Conservation (phyloP, 2,113 vertebrate species). For the Hippolais icterina region DNA sequence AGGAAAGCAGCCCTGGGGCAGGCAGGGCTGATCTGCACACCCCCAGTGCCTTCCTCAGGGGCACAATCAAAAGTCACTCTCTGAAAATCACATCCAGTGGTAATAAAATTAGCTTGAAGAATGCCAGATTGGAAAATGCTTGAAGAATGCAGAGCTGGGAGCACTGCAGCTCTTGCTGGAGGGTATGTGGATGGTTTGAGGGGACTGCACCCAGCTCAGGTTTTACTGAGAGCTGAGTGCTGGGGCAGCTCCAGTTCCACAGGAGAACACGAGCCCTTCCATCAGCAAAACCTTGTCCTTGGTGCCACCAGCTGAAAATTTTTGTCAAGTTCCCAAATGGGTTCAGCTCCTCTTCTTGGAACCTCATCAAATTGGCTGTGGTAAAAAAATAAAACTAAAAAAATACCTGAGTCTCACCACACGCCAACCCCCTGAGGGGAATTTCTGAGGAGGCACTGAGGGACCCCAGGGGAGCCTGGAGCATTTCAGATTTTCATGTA, state of each 20-base stretch:
- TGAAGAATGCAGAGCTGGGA: not conserved
- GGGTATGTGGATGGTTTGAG: rapidly evolving
- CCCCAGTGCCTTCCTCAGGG: rapidly evolving
- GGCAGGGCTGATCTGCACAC: not conserved
- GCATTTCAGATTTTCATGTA: not conserved
- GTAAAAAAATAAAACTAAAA: not conserved
- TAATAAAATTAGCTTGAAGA: not conserved
- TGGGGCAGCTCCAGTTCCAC: not conserved
- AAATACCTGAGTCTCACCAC: not conserved
- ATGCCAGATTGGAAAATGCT: not conserved
- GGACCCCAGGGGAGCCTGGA: not conserved
- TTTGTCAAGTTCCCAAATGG: not conserved
- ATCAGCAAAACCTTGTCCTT: not conserved
- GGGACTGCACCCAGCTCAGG: not conserved
- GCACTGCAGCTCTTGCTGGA: not conserved
- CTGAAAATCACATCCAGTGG: not conserved
- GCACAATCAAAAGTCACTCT: not conserved
- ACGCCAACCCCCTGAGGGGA: not conserved
- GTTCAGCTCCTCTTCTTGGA: not conserved
- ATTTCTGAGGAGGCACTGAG: not conserved
- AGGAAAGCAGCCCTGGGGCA: not conserved
- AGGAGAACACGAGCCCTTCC: not conserved
- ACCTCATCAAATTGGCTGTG: not conserved
- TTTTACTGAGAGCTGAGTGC: not conserved
- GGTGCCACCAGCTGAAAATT: not conserved